These are phyloP conservation scores for Macrosoma leucophasiata DNA, from an alignment of 2,888 invertebrate genomes.

Conservation along the genomic window DNA sequence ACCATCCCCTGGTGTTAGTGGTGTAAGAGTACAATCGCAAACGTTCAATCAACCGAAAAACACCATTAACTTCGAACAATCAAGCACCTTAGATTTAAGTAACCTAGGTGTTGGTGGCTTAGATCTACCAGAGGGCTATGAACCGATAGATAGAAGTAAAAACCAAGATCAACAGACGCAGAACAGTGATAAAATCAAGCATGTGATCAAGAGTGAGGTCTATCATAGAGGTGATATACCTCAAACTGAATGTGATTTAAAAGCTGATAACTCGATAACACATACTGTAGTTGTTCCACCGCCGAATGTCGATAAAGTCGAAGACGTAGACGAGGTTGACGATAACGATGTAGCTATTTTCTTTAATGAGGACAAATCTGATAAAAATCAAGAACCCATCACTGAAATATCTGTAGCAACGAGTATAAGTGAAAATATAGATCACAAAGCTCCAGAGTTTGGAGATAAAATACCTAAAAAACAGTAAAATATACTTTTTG, in stretches of 20 bases:
- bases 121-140: conserved; percentile 59
- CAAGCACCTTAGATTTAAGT: conserved; percentile 25
- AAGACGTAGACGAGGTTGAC: conserved; percentile 57
- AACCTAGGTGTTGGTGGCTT: conserved; percentile 43
- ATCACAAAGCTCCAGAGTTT: conserved; percentile 38
- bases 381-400: conserved; percentile 41
- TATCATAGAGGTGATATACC: conserved; percentile 39
- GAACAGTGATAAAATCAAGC: conserved; percentile 35
- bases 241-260: conserved; percentile 52
- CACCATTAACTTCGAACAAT: conserved; percentile 9
- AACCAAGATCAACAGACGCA: conserved; percentile 45
- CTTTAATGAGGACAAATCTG: conserved; percentile 47
- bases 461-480: conserved; percentile 48
- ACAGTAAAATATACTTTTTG: conserved; percentile 27
- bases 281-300: conserved; percentile 60
- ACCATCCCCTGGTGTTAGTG: conserved; percentile 47
- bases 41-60: conserved; percentile 6
- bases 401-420: conserved; percentile 68
- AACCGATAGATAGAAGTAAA: conserved; percentile 54
- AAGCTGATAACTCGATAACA: conserved; percentile 58
- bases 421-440: conserved; percentile 55
- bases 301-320: conserved; percentile 37
- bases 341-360: conserved; percentile 78
- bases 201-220: conserved; percentile 33
- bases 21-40: conserved; percentile 16